Evolutionary conservation across 2,113 vertebrate genomes (phyloP), one percentile per base, ranked within the genome.

Genomic region (Cromileptes altivelis): DNA sequence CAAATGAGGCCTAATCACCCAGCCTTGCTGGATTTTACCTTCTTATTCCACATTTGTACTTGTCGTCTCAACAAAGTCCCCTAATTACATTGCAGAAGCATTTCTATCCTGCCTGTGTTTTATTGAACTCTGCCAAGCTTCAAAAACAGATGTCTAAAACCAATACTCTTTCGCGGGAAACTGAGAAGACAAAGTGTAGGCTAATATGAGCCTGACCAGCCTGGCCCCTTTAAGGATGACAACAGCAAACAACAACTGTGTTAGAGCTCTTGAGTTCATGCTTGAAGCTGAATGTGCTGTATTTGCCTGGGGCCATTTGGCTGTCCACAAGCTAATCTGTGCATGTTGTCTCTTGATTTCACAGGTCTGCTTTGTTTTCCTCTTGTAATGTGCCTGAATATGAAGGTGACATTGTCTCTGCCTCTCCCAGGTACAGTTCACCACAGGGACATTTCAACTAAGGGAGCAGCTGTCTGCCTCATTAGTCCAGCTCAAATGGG

Each of bases 401-500:
- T 88, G 87, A 95, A 94, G 94, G 94, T 95, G 94, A 96, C 95
- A 93, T 94, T 93, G 91, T 82, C 80, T 80, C 72, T 63, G 85
- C 70, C 78, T 83, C 85, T 88, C 88, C 78, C 55, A 88, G 90
- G 88, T 85, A 88, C 75, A 83, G 81, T 89, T 76, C 89, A 90
- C 90, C 82, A 69, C 88, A 76, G 86, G 80, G 85, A 91, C 52
- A 70, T 84, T 80, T 91, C 83, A 71, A 88, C 90, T 62, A 86
- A 64, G 89, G 91, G 89, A 93, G 89, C 89, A 84, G 75, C 82
- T 91, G 93, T 86, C 92, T 88, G 82, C 91, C 90, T 94, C 94
- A 94, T 94, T 93, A 95, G 89, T 83, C 83, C 70, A 33, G 64
- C 88, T 91, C 78, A 80, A 88, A 82, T 82, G 76, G 85, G 75